phyloP scores from a whole-genome alignment of 2,888 invertebrate genomes.

The Erebia palarica region DNA sequence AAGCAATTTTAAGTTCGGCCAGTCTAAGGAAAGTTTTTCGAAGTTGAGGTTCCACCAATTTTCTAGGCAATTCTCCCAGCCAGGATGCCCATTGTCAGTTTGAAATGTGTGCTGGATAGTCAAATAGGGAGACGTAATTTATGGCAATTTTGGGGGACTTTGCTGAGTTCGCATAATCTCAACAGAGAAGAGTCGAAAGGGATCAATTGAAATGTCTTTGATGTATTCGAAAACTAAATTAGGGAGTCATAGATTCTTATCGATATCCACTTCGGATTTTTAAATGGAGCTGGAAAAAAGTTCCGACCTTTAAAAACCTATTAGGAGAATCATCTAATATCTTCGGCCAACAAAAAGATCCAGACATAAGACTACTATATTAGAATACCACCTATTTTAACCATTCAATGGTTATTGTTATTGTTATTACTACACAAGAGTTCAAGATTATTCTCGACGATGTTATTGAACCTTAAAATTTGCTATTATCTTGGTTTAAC shows the following conservation, averaged over 20 bases:
- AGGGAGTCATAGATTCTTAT: constrained; percentile 17
- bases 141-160: constrained; percentile 51
- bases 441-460: no score
- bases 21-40: constrained; percentile 56
- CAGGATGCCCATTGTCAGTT: constrained; percentile 61
- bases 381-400: no score
- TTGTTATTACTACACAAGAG: no score
- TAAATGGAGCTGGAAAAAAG: constrained; percentile 13
- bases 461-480: no score
- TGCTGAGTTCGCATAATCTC: constrained; percentile 17
- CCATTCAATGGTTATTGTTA: no score
- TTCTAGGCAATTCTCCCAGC: constrained; percentile 47
- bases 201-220: constrained; percentile 31
- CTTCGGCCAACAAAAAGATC: no score
- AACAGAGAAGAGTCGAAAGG: neutral
- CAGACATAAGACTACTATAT: no score
- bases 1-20: constrained; percentile 48
- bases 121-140: constrained; percentile 53
- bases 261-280: constrained; percentile 6
- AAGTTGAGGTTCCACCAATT: constrained; percentile 61
- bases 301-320: constrained; percentile 8
- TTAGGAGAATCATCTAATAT: neutral
- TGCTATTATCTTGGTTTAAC: no score
- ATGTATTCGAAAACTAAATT: constrained; percentile 37
- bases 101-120: constrained; percentile 63